These are phyloP conservation scores for Vanessa atalanta DNA, from an alignment of 1,140 invertebrate species.

Conservation along the genomic window DNA sequence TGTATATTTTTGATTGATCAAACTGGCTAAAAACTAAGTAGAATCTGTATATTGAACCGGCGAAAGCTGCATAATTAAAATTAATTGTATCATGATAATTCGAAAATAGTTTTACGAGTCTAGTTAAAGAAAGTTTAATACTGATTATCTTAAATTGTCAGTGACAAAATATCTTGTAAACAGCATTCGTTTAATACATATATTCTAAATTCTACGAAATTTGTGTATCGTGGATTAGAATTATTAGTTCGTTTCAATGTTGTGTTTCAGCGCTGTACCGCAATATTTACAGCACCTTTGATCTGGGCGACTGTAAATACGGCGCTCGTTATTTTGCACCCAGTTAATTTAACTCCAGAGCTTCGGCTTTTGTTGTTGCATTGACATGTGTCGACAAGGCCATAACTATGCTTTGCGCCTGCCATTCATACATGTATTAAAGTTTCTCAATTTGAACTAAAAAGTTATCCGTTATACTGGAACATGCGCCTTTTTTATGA, in stretches of 20 bases:
- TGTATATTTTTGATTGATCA: too few species aligned
- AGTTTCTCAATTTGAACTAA: neutral
- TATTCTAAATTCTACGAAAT: too few species aligned
- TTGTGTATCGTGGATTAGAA: neutral
- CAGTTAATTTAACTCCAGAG: constrained; percentile 25
- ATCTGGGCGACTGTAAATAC: constrained; percentile 12
- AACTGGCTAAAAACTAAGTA: too few species aligned
- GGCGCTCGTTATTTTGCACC: constrained; percentile 16
- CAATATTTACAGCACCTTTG: constrained; percentile 23
- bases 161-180: too few species aligned
- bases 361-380: constrained; percentile 9
- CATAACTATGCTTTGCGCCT: neutral
- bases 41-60: too few species aligned
- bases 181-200: too few species aligned
- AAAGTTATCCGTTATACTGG: neutral
- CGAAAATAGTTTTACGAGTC: too few species aligned
- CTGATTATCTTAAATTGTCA: too few species aligned
- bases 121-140: too few species aligned
- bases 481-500: too few species aligned
- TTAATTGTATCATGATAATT: too few species aligned
- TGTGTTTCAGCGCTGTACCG: neutral
- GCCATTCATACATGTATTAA: neutral
- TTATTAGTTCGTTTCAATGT: neutral
- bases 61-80: too few species aligned
- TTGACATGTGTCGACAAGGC: neutral